phyloP scores from a whole-genome alignment of 2,113 vertebrate species.

The Circaetus cinerascens region DNA sequence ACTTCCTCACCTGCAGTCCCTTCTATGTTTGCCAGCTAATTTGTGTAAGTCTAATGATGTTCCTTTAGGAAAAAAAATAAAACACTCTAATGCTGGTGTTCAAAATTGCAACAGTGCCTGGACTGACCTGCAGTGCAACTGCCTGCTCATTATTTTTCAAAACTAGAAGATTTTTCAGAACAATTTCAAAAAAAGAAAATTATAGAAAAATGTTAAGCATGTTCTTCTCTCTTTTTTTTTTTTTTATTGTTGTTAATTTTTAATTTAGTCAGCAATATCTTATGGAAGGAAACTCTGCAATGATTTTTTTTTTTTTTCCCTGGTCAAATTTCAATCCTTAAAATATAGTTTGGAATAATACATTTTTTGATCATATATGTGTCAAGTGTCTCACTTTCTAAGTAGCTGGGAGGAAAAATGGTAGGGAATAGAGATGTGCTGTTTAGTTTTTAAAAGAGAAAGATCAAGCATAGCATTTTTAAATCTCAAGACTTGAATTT shows the following conservation, averaged over 20 bases:
- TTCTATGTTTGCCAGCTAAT: not conserved
- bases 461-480: not conserved
- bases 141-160: not conserved
- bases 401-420: not conserved
- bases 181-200: not conserved
- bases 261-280: not conserved
- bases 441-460: not conserved
- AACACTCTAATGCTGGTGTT: not conserved
- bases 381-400: not conserved
- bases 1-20: not conserved
- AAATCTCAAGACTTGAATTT: conserved; percentile 10
- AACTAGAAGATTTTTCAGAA: not conserved
- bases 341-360: not conserved
- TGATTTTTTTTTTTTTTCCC: not conserved
- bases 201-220: not conserved
- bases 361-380: not conserved
- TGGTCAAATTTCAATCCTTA: not conserved
- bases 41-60: not conserved
- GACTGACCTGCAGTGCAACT: not conserved
- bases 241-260: no score
- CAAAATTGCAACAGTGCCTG: not conserved
- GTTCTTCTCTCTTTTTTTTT: not conserved
- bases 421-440: not conserved
- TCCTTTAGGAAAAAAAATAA: not conserved
- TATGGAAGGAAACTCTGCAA: not conserved